Base-by-base conservation (phyloP, 2,888 invertebrate genomes). In the Cheilosia variabilis region DNA sequence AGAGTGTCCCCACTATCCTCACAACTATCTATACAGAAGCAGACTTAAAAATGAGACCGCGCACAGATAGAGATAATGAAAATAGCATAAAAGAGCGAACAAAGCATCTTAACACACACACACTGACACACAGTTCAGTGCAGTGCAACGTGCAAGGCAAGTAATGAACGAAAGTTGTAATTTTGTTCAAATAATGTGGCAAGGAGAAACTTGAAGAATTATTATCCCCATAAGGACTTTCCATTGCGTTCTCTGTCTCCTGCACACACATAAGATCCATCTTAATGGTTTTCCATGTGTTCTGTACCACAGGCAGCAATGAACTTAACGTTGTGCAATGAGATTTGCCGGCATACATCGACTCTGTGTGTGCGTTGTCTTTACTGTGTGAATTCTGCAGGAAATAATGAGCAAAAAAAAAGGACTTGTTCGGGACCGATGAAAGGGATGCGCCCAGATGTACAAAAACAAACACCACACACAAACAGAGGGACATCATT, bases 121-220 rank as follows among this genome's bases (percentile, higher is more conserved):
- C 27, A 47, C 50, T 41, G 53, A 50, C 34, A 41, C 55, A 27
- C 27, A 27, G 27, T 27, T 27, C 27, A 19, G 5, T 4, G 1
- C 58, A 52, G 57, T 50, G 15, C 60, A 52, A n/a, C n/a, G 52
- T 50, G 55, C 50, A 45, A 52, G 43, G 55, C 34, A 68, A 86
- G 66, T 80, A 86, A 86, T 80, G 84, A 86, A 76, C 66, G 71
- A 86, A 80, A 76, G 65, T 86, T 86, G 84, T 80, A 80, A 86
- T 86, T 86, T 71, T 65, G 75, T 80, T 84, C 75, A 80, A 84
- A 84, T 80, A 84, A 75, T 84, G 80, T 75, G 80, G 84, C 69
- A 86, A 68, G 50, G 71, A 76, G 65, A 76, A 76, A 86, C 80
- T 86, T 68, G 60, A 86, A 71, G 71, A 86, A 86, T 76, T 80